Evolutionary conservation across 2,888 invertebrate genomes (phyloP), one percentile per base, ranked within the genome.

Genomic region (Watsonalla binaria): DNA sequence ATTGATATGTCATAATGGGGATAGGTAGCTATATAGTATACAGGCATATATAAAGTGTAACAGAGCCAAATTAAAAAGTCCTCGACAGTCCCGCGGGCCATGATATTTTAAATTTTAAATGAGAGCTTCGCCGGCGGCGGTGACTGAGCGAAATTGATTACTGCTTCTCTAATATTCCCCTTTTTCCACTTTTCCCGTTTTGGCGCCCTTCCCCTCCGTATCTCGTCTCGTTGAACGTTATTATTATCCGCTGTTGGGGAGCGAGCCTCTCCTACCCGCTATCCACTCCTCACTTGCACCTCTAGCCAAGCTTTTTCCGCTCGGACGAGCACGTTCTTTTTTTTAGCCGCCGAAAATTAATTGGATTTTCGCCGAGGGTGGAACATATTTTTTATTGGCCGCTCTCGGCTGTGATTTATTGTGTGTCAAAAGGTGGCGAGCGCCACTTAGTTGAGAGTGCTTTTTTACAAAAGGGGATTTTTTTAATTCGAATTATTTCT

Each of bases 301-400:
- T 59, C 59, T 60, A 57, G 65, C 69, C 70, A 68, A 82, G 83
- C 82, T 86, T 87, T 87, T 84, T 81, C 84, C 85, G 83, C 83
- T 84, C 79, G 82, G 83, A 78, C 77, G 84, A 70, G 79, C 82
- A 75, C 80, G 83, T 80, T 85, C 84, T 84, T 90, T 89, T 82
- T 84, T 90, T 88, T 86, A 82, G 82, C 83, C 79, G 80, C 82
- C 87, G 87, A 88, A 90, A 90, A 90, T 90, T 90, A 90, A 90
- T 90, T 90, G 90, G 89, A 89, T 90, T 89, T 90, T 87, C 88
- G 84, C 85, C 82, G 90, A 87, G 90, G 90, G 89, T 87, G 86
- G 83, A 89, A 88, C 89, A 89, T 87, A 89, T 90, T 89, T 89
- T 90, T 89, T 90, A 89, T 89, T 88, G 85, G 86, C 85, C 87